Conservation (phyloP, 2,113 vertebrate species). For the Lophotis ruficrista region DNA sequence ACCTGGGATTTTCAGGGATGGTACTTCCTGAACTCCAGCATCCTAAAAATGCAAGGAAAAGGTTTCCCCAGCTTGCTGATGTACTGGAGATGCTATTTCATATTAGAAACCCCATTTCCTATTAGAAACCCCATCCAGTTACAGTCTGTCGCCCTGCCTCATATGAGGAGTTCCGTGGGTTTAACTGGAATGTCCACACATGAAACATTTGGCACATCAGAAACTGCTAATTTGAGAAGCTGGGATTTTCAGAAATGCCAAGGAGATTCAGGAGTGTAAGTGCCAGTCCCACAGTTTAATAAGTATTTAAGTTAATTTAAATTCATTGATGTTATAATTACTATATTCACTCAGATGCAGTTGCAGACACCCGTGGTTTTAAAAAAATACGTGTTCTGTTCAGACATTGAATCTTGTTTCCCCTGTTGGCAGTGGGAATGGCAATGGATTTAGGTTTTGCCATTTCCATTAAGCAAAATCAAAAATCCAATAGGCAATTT, state of each 20-base stretch:
- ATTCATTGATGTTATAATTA: constrained; percentile 10
- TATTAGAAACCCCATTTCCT: neutral
- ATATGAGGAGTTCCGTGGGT: neutral
- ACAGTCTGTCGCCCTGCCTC: neutral
- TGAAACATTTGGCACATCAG: neutral
- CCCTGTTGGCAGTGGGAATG: neutral
- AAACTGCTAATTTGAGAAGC: neutral
- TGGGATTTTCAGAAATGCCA: neutral
- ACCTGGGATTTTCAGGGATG: constrained; percentile 51
- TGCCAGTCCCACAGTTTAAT: neutral
- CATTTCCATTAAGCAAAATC: constrained; percentile 54
- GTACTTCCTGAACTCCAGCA: constrained; percentile 65
- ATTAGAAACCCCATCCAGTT: neutral
- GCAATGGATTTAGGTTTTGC: constrained; percentile 38
- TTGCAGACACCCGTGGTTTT: neutral
- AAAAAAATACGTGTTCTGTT: neutral
- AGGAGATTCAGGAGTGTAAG: neutral
- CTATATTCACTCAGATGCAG: neutral
- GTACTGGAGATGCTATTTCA: constrained; percentile 20
- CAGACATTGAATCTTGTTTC: neutral
- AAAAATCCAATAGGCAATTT: constrained; percentile 61
- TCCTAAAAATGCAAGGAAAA: constrained; percentile 62
- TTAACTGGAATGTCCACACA: neutral
- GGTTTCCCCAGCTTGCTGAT: constrained; percentile 57
- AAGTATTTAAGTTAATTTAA: constrained; percentile 1